A percentile compares a stretch with the other conserved stretches of the same genome.
phyloP scores from a whole-genome alignment of 2,888 invertebrate genomes.

The Aphodius sticticus region DNA sequence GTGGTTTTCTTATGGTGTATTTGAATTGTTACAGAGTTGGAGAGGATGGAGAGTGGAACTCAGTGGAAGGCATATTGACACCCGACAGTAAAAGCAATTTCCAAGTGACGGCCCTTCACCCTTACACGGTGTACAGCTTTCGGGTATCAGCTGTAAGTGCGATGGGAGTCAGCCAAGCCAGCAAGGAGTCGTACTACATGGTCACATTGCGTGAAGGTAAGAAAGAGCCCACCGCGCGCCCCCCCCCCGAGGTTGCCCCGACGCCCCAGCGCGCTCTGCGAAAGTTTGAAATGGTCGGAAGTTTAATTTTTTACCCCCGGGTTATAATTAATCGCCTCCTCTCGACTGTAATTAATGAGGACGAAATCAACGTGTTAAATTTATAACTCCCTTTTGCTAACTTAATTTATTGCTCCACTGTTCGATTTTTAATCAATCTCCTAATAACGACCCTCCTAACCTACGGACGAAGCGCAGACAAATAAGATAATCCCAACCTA shows the following conservation, averaged over 20 bases:
- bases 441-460: conserved; percentile 24
- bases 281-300: conserved; percentile 26
- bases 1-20: neutral
- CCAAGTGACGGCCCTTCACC: conserved; percentile 71
- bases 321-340: conserved; percentile 39
- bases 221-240: conserved; percentile 53
- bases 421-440: conserved; percentile 36
- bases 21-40: conserved; percentile 66
- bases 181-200: conserved; percentile 76
- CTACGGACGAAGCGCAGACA: conserved; percentile 18
- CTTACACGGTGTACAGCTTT: conserved; percentile 81
- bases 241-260: conserved; percentile 5
- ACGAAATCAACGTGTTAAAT: conserved; percentile 36
- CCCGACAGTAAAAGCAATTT: conserved; percentile 71
- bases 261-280: conserved; percentile 13
- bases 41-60: conserved; percentile 74
- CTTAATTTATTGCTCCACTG: conserved; percentile 32
- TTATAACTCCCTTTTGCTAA: conserved; percentile 34
- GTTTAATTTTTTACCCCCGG: conserved; percentile 30
- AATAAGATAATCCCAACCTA: conserved; percentile 24
- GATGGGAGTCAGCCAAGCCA: conserved; percentile 72
- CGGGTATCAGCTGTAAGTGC: conserved; percentile 75
- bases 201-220: conserved; percentile 78
- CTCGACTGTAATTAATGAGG: conserved; percentile 41
- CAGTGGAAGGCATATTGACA: conserved; percentile 68